phyloP scores from a whole-genome alignment of 2,888 invertebrate species.

The Pelosia muscerda region DNA sequence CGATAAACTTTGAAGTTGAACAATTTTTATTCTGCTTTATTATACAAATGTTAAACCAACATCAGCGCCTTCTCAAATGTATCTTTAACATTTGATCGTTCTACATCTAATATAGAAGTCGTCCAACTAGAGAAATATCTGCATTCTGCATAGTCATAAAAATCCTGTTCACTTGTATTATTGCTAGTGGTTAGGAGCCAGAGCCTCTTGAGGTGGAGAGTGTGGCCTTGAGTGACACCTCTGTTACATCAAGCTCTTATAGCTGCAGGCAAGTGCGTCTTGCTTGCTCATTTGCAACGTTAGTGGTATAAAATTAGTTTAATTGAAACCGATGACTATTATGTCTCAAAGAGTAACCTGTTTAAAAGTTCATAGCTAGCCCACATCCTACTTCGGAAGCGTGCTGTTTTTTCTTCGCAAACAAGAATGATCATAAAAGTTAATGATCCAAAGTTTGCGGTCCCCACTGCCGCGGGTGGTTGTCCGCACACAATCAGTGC shows the following conservation, averaged over 20 bases:
- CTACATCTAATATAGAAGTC: too few species aligned
- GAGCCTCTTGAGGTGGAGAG: too few species aligned
- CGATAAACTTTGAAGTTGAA: background rate
- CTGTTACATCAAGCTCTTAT: background rate
- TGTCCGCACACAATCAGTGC: constrained; percentile 48
- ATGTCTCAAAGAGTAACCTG: background rate
- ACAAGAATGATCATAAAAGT: constrained; percentile 11
- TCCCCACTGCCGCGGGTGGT: constrained; percentile 6
- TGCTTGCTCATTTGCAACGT: background rate
- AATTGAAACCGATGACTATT: background rate
- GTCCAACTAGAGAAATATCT: too few species aligned
- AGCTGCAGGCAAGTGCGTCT: background rate
- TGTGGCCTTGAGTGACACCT: background rate
- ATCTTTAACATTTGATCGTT: too few species aligned
- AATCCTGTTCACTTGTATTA: too few species aligned
- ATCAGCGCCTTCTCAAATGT: too few species aligned
- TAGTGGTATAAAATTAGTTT: background rate
- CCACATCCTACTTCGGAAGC: background rate
- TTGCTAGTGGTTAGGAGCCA: too few species aligned
- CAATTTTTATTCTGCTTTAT: background rate
- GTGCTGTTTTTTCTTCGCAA: background rate
- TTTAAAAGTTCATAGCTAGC: background rate
- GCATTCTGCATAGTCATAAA: too few species aligned
- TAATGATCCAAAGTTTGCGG: background rate
- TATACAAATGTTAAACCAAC: too few species aligned